These are phyloP conservation scores for Saccostrea echinata DNA, from an alignment of 1,140 invertebrate species.

Conservation along the genomic window DNA sequence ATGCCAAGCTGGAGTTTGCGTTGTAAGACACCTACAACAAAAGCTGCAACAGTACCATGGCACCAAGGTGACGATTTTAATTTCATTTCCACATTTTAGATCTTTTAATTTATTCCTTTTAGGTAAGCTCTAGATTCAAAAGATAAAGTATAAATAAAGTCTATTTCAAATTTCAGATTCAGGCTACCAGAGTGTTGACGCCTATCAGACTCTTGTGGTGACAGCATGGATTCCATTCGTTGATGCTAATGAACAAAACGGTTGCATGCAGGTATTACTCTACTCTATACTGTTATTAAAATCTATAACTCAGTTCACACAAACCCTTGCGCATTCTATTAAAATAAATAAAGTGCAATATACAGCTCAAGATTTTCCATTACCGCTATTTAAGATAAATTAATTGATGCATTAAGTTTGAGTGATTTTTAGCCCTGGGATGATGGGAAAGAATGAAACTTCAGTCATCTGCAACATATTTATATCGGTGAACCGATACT, in stretches of 20 bases:
- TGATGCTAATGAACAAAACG: constrained; percentile 74
- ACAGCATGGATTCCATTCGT: constrained; percentile 78
- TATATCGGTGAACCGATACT: too few relatives aligned
- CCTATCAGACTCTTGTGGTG: constrained; percentile 69
- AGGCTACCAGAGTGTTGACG: constrained; percentile 73
- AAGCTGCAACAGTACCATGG: constrained; percentile 76
- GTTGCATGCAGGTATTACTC: constrained; percentile 75
- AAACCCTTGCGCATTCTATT: too few relatives aligned
- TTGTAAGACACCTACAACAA: constrained; percentile 74
- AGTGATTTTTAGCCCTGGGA: too few relatives aligned
- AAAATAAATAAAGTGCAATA: too few relatives aligned
- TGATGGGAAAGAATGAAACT: too few relatives aligned
- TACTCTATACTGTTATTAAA: neutral
- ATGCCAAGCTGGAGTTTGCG: constrained; percentile 77
- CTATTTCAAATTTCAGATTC: constrained; percentile 64
- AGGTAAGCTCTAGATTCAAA: neutral
- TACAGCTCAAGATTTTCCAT: too few relatives aligned
- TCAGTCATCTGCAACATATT: too few relatives aligned
- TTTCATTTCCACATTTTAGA: neutral
- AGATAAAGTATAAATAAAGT: neutral
- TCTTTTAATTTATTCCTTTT: neutral
- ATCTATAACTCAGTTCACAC: too few relatives aligned
- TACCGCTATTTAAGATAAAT: too few relatives aligned
- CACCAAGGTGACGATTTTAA: constrained; percentile 72
- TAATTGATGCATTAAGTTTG: too few relatives aligned